Conservation (phyloP, 2,113 vertebrate genomes). For the Vulpes lagopus region DNA sequence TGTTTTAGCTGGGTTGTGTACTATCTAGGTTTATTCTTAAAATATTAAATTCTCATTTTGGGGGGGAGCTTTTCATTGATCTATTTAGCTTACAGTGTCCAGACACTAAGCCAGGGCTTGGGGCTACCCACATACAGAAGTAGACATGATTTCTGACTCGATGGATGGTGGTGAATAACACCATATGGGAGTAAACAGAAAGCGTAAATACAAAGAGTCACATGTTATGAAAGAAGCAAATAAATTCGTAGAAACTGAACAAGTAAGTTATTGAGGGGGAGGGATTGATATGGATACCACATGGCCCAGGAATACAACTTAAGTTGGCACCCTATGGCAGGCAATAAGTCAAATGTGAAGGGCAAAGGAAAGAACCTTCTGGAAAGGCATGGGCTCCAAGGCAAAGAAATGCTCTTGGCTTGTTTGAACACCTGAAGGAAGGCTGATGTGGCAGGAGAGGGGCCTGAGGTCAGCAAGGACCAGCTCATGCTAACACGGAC, state of each 20-base stretch:
- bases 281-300: neutral
- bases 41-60: neutral
- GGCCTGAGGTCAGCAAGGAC: neutral
- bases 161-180: neutral
- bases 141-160: neutral
- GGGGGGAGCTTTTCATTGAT: neutral
- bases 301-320: neutral
- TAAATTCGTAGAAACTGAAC: neutral
- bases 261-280: neutral
- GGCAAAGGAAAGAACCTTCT: neutral
- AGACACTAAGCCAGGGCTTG: neutral
- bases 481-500: accelerated
- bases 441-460: neutral
- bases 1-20: neutral
- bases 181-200: neutral
- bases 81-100: neutral
- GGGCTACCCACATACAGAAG: neutral
- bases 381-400: accelerated
- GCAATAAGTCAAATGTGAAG: neutral
- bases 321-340: neutral
- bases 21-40: neutral
- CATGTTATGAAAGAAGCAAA: neutral
- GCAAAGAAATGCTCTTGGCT: neutral
- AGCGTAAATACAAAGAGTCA: neutral
- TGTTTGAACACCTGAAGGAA: neutral